Evolutionary conservation across 2,113 vertebrate species (phyloP).

Genomic region (Nanorana parkeri): DNA sequence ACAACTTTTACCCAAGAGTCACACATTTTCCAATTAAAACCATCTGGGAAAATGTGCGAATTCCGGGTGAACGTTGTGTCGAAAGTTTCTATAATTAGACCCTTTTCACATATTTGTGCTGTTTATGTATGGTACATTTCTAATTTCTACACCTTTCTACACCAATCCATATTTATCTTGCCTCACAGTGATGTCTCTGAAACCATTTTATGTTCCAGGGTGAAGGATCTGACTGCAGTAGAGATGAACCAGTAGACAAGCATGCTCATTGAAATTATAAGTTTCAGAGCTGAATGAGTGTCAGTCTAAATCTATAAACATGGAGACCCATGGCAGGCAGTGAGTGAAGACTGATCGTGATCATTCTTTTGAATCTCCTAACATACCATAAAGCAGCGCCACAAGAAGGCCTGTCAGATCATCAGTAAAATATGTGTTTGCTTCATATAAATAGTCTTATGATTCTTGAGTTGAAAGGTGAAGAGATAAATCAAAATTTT

Average conservation of each 20-base stretch:
- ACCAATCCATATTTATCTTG: background rate
- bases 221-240: background rate
- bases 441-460: constrained; percentile 29
- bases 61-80: too few relatives aligned
- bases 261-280: background rate
- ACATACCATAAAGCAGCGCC: constrained; percentile 28
- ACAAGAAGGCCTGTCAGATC: constrained; percentile 19
- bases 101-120: too few relatives aligned
- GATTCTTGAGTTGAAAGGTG: constrained; percentile 49
- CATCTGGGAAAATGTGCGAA: background rate
- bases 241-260: background rate
- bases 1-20: background rate
- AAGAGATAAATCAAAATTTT: constrained; percentile 49
- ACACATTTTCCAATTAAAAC: background rate
- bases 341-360: constrained; percentile 27
- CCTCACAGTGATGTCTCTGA: background rate
- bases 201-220: background rate
- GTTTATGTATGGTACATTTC: background rate
- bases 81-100: too few relatives aligned
- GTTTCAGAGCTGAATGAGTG: constrained; percentile 18
- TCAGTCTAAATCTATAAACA: constrained; percentile 14
- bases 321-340: constrained; percentile 1
- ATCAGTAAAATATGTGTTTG: constrained; percentile 34
- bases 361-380: constrained; percentile 28
- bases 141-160: background rate